These are phyloP conservation scores for Pyrrhosoma nymphula DNA, from an alignment of 2,888 invertebrate species.

Conservation along the genomic window DNA sequence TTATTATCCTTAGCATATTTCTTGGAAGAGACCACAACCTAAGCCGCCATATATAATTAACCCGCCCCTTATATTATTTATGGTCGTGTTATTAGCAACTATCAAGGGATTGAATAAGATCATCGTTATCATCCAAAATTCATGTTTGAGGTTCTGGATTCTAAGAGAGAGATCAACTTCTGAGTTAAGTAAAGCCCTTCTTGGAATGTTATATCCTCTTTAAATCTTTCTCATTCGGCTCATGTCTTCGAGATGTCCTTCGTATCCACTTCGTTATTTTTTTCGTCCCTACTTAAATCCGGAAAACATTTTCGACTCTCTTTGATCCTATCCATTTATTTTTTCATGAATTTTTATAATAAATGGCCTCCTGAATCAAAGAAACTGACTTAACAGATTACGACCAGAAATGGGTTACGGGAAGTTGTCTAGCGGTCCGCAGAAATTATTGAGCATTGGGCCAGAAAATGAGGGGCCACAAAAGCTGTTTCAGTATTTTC, in stretches of 20 bases:
- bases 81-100: no score
- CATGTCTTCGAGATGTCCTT: not conserved
- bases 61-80: no score
- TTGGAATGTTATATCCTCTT: not conserved
- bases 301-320: not conserved
- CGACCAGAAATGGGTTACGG: not conserved
- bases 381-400: not conserved
- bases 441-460: not conserved
- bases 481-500: not conserved
- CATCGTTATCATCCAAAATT: no score
- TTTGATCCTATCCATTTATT: not conserved
- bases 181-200: not conserved
- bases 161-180: not conserved
- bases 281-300: not conserved
- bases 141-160: not conserved
- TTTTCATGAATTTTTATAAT: not conserved
- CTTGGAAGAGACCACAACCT: no score
- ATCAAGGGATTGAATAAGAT: no score
- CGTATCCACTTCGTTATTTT: not conserved
- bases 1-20: no score
- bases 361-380: not conserved
- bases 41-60: no score
- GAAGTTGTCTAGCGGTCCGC: not conserved
- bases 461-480: not conserved
- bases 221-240: not conserved